Conservation (phyloP, 2,113 vertebrate species). For the Pedionomus torquatus region DNA sequence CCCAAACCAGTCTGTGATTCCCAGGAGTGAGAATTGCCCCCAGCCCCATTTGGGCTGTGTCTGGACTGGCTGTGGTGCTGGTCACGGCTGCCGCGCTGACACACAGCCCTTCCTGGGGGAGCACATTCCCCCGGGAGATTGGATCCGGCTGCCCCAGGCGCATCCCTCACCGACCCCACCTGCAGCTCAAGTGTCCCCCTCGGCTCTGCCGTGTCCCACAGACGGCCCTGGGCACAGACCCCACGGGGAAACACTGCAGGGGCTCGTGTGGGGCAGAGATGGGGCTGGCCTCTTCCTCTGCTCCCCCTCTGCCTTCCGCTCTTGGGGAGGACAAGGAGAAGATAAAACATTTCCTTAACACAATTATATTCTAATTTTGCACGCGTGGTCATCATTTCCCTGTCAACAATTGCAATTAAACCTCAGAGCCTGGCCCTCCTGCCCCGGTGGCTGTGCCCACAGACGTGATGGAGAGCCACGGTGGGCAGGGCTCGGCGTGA, state of each 20-base stretch:
- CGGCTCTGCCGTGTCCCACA: accelerated
- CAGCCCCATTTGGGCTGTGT: accelerated
- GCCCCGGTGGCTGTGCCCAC: background rate
- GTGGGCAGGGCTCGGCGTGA: background rate
- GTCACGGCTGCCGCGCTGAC: accelerated
- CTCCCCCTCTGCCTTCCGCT: background rate
- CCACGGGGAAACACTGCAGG: accelerated
- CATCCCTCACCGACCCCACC: accelerated
- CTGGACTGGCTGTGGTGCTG: no score
- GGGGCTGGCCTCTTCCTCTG: background rate
- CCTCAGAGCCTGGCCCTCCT: background rate
- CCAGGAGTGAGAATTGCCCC: background rate
- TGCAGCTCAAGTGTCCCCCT: accelerated
- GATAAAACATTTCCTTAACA: background rate
- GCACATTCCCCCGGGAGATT: accelerated
- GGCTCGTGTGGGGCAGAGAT: accelerated
- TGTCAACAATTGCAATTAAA: background rate
- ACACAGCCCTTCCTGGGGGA: background rate
- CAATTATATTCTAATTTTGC: conserved; percentile 3
- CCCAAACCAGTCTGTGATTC: background rate
- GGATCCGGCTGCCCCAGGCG: background rate
- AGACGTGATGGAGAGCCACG: background rate
- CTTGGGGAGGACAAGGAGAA: background rate
- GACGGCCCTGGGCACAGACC: background rate
- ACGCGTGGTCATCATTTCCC: background rate